phyloP scores from a whole-genome alignment of 2,113 vertebrate species.

The Hemichromis elongatus region DNA sequence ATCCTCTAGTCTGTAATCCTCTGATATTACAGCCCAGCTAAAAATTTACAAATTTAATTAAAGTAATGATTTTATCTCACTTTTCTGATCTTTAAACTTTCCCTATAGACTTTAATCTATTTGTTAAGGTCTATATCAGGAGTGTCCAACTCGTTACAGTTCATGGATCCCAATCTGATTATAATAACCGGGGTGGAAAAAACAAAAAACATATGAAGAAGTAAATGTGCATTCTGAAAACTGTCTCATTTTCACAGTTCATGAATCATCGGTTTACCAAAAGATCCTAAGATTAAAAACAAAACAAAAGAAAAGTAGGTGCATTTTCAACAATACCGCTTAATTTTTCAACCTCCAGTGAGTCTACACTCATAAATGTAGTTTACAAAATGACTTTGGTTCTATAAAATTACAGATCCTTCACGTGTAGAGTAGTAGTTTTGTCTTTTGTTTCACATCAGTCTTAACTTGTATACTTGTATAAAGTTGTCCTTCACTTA shows the following conservation, averaged over 20 bases:
- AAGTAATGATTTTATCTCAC: fast-evolving
- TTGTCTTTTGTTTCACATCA: not conserved
- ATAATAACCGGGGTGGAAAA: not conserved
- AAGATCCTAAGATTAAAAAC: not conserved
- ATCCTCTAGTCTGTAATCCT: not conserved
- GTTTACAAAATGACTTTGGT: not conserved
- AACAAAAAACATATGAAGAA: not conserved
- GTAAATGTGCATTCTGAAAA: not conserved
- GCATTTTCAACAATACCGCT: not conserved
- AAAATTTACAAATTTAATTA: not conserved
- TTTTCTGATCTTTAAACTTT: not conserved
- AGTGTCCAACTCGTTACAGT: not conserved
- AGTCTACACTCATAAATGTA: too few species aligned
- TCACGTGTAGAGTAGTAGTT: fast-evolving
- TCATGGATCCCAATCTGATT: not conserved
- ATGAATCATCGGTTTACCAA: not conserved
- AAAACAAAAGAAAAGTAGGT: not conserved
- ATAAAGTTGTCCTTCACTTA: too few species aligned
- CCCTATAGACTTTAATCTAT: not conserved
- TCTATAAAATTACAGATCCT: not conserved
- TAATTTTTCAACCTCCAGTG: not conserved
- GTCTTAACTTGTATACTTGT: not conserved
- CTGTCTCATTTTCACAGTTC: fast-evolving
- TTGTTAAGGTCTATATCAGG: not conserved
- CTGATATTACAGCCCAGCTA: not conserved